These are phyloP conservation scores for Caenorhabditis auriculariae DNA, from an alignment of 2,888 invertebrate species.

Conservation along the genomic window DNA sequence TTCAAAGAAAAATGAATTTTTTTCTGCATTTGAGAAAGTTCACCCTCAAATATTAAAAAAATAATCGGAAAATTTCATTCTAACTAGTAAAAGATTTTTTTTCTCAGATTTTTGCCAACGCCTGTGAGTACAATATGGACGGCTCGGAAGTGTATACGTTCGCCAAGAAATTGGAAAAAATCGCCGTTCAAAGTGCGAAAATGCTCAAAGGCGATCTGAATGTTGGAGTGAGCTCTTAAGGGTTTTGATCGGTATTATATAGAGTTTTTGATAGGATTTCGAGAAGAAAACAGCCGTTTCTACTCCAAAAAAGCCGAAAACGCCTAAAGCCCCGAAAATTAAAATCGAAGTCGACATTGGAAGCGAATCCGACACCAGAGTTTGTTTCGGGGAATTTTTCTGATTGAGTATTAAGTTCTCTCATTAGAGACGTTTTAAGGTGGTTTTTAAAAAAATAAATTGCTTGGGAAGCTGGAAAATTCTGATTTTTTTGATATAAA, in stretches of 20 bases:
- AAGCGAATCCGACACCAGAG: slow-evolving; percentile 9
- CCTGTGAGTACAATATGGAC: slow-evolving; percentile 82
- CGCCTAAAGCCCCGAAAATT: slow-evolving; percentile 1
- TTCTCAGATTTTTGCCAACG: slow-evolving; percentile 90
- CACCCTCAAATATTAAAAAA: too few relatives aligned
- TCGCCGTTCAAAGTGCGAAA: not conserved
- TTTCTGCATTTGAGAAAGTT: too few relatives aligned
- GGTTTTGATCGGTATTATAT: too few relatives aligned
- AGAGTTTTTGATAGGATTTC: too few relatives aligned
- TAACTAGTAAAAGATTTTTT: too few relatives aligned
- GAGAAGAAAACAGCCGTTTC: not conserved
- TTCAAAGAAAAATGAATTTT: not conserved
- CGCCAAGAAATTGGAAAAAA: slow-evolving; percentile 75
- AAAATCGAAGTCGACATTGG: slow-evolving; percentile 24
- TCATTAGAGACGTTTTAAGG: not conserved
- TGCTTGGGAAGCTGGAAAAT: too few relatives aligned
- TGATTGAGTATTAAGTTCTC: not conserved
- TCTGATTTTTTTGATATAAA: too few relatives aligned
- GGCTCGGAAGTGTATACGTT: slow-evolving; percentile 82
- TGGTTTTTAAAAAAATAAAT: too few relatives aligned
- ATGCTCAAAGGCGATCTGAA: not conserved
- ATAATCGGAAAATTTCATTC: too few relatives aligned
- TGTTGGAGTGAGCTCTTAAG: not conserved
- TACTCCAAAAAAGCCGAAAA: not conserved
- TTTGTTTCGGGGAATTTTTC: too few relatives aligned